A percentile compares a stretch with the other conserved stretches of the same genome.
phyloP scores from a whole-genome alignment of 1,140 invertebrate species.

The Drosophila melanica region DNA sequence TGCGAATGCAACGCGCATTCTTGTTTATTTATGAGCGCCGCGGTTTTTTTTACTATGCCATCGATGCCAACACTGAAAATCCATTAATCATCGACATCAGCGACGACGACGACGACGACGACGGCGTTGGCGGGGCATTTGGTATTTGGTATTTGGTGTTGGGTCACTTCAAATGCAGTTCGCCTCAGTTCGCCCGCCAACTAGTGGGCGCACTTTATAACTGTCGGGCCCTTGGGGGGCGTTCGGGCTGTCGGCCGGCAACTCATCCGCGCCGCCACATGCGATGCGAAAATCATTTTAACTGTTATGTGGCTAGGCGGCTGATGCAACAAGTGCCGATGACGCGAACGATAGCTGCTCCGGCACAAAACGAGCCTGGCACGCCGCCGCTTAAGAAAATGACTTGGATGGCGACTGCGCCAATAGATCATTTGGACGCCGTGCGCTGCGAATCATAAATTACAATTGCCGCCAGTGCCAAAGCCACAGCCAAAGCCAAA shows the following conservation, averaged over 20 bases:
- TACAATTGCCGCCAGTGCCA: conserved; percentile 46
- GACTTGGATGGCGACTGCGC: conserved; percentile 42
- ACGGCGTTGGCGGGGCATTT: conserved; percentile 40
- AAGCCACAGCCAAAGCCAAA: background rate
- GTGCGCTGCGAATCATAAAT: conserved; percentile 79
- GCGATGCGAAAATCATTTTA: conserved; percentile 42
- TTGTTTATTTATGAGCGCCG: conserved; percentile 56
- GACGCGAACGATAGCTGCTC: conserved; percentile 11
- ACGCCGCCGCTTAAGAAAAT: conserved; percentile 28
- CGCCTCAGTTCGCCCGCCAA: conserved; percentile 52
- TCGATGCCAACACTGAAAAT: conserved; percentile 59
- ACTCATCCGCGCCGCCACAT: conserved; percentile 11
- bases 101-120: too few species aligned
- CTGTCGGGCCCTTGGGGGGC: conserved; percentile 51
- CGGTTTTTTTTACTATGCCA: conserved; percentile 28
- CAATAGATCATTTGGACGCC: conserved; percentile 77
- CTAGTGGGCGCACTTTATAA: conserved; percentile 74
- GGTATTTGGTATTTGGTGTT: conserved; percentile 22
- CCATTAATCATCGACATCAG: conserved; percentile 59
- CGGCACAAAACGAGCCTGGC: conserved; percentile 12
- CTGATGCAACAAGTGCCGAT: conserved; percentile 73
- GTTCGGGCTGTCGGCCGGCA: background rate
- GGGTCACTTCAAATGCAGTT: conserved; percentile 47
- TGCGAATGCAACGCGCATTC: conserved; percentile 31
- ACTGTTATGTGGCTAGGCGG: conserved; percentile 56